A percentile compares a stretch with the other conserved stretches of the same genome.
Evolutionary conservation across 2,113 vertebrate genomes (phyloP).

Genomic region (Gymnobelideus leadbeateri): DNA sequence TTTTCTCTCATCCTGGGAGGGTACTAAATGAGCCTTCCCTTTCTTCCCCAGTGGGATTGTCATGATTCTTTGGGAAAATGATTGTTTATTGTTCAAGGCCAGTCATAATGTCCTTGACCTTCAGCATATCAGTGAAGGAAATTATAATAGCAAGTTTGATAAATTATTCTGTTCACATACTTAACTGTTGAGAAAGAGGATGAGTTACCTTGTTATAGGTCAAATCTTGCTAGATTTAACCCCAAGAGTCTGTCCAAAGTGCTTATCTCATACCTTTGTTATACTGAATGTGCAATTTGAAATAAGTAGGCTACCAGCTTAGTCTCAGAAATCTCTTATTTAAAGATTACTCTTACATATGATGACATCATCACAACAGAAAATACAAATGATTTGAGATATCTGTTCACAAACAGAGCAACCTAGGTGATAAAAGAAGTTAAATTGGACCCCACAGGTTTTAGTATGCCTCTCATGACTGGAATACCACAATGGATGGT

Average conservation of each 20-base stretch:
- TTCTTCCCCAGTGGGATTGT: not conserved
- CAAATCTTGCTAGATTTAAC: not conserved
- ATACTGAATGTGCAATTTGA: not conserved
- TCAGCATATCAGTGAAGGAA: not conserved
- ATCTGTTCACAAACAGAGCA: not conserved
- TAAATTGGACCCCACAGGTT: not conserved
- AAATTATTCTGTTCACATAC: constrained; percentile 35
- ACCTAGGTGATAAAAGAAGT: not conserved
- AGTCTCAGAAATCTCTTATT: not conserved
- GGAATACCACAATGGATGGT: no score
- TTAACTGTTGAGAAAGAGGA: not conserved
- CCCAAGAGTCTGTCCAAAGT: not conserved
- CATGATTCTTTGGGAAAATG: constrained; percentile 23
- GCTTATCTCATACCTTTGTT: constrained; percentile 4
- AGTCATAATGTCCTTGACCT: not conserved
- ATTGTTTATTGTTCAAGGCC: not conserved
- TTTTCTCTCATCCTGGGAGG: not conserved
- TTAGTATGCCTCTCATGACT: not conserved
- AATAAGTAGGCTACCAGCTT: not conserved
- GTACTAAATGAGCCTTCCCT: not conserved
- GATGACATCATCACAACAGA: not conserved
- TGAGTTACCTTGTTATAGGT: not conserved
- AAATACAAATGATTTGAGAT: not conserved
- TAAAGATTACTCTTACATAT: not conserved
- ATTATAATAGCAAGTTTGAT: constrained; percentile 5